A percentile compares a stretch with the other conserved stretches of the same genome.
These are phyloP conservation scores for Nyctibius grandis DNA, from an alignment of 2,797 vertebrate genomes.

Conservation along the genomic window DNA sequence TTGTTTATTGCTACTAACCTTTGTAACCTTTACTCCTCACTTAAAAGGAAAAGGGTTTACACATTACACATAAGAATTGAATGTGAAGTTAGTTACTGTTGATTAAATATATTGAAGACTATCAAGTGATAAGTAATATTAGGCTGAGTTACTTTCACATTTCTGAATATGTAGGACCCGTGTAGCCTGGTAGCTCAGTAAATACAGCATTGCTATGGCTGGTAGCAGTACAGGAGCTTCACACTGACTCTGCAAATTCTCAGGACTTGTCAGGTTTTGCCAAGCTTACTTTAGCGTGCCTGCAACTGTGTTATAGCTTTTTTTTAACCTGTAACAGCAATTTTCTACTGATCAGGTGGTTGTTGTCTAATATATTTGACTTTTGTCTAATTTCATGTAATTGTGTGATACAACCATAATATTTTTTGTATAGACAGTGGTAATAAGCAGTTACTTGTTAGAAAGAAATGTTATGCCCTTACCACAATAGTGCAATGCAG, in stretches of 20 bases:
- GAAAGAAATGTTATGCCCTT: background rate
- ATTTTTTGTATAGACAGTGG: background rate
- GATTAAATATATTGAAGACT: background rate
- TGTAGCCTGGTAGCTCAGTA: background rate
- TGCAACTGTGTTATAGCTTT: background rate
- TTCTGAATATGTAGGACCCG: background rate
- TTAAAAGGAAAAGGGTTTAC: background rate
- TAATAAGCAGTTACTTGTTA: background rate
- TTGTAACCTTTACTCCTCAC: background rate
- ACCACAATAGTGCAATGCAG: background rate
- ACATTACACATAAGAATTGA: background rate
- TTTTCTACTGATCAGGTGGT: background rate
- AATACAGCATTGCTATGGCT: background rate
- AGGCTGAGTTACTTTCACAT: background rate
- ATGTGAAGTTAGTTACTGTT: background rate
- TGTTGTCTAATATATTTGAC: background rate
- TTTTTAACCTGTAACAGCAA: background rate
- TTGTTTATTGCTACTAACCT: background rate
- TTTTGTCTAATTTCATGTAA: background rate
- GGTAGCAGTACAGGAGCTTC: background rate
- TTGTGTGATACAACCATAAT: background rate
- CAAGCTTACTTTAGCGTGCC: background rate
- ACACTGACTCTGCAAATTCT: background rate
- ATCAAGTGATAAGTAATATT: background rate
- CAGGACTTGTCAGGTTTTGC: background rate